Conservation (phyloP, 2,113 vertebrate genomes). For the Pelmatolapia mariae region DNA sequence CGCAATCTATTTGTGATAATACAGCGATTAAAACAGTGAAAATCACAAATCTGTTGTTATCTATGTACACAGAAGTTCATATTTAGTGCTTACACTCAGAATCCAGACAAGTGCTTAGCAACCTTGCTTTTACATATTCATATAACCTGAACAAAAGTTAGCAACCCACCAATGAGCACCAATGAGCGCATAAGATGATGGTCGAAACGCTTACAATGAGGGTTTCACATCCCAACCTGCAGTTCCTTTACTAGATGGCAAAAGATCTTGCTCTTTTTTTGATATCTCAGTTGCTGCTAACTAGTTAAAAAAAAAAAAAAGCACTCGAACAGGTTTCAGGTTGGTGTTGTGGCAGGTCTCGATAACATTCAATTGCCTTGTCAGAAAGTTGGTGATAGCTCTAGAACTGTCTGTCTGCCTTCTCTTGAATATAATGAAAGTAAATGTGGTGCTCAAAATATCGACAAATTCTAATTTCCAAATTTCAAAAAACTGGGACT, state of each 20-base stretch:
- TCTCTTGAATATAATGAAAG: background rate
- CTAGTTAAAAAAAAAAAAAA: accelerated
- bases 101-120: background rate
- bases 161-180: background rate
- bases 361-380: background rate
- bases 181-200: background rate
- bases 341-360: background rate
- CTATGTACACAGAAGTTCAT: background rate
- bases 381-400: background rate
- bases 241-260: background rate
- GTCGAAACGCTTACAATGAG: background rate
- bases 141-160: background rate
- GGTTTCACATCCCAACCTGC: background rate
- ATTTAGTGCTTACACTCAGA: background rate
- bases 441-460: background rate
- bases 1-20: background rate
- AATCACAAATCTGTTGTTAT: background rate
- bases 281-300: accelerated
- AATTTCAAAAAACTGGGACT: background rate
- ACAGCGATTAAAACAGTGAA: background rate
- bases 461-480: background rate
- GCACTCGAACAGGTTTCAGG: background rate
- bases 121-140: background rate
- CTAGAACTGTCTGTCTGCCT: background rate
- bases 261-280: background rate